Evolutionary conservation across 2,113 vertebrate species (phyloP).

Genomic region (Chamaetylas fuelleborni): DNA sequence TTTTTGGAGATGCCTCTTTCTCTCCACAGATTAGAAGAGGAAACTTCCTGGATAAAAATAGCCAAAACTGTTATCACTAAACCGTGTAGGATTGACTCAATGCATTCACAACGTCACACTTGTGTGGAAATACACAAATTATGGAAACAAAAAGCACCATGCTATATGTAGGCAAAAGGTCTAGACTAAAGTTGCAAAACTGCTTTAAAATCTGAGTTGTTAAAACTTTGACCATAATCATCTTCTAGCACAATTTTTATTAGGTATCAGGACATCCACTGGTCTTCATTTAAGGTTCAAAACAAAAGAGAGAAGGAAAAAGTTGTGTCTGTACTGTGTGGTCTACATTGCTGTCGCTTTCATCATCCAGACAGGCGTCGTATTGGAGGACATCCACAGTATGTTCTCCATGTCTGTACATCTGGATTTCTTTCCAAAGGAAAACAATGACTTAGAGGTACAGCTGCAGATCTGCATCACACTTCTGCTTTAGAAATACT

Average conservation of each 20-base stretch:
- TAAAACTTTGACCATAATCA: not conserved
- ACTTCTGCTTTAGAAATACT: not conserved
- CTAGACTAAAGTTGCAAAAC: not conserved
- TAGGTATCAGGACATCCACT: not conserved
- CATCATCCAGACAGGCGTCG: not conserved
- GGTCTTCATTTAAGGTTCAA: not conserved
- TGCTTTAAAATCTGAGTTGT: not conserved
- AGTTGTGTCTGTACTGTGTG: not conserved
- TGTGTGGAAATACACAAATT: not conserved
- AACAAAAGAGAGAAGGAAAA: not conserved
- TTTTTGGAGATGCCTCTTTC: not conserved
- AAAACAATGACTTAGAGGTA: not conserved
- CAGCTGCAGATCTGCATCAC: not conserved
- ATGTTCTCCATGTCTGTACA: not conserved
- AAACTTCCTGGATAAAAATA: not conserved
- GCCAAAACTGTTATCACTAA: not conserved
- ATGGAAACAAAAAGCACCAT: not conserved
- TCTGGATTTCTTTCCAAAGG: not conserved
- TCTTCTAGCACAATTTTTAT: not conserved
- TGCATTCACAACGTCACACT: not conserved
- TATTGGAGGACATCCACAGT: not conserved
- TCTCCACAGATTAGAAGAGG: not conserved
- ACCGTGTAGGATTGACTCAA: rapidly evolving
- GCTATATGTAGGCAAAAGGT: not conserved
- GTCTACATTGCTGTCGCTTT: not conserved